Base-by-base conservation (phyloP, 1,140 invertebrate genomes). In the Dendroctonus ponderosae region DNA sequence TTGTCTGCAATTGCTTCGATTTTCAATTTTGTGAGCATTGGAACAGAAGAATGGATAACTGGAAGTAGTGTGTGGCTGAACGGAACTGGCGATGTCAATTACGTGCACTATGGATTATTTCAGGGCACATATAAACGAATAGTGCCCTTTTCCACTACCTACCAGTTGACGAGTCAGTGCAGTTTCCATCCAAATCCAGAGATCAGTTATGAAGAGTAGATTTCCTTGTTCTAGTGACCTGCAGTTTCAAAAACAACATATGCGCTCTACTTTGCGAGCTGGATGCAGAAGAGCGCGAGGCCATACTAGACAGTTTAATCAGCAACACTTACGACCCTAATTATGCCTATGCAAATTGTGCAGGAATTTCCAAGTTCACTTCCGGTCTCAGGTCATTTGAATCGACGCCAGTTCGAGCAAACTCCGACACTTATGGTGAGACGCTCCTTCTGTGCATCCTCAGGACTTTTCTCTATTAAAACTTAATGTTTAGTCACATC, bases 41-140 rank as follows among this genome's bases (percentile, higher is more conserved):
- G 56, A 9, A 71, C 70, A 6, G 53, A 70, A 65, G n/a, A 70
- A n/a, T 71, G 70, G 70, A 49, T 71, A 49, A 62, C 57, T 38
- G 57, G 46, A 2, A n/a, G 44, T 12, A 43, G 38, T 11, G 8
- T 14, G 6, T 26, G n/a, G 6, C 15, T 43, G 12, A 40, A 48
- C 43, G 12, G 9, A 9, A 41, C 7, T 42, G 44, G n/a, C 38
- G 26, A 42, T 8, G 37, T 42, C 5, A 57, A 62, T 11, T 42
- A 43, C 7, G 14, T 63, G n/a, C 26, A 63, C 46, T 70, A 70
- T 51, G 68, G 68, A 42, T 53, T 70, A 52, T 70, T 70, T 58
- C 40, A 44, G 11, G 68, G 68, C 42, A 67, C 42, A 7, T 62
- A 49, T 53, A 48, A 58, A 37, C 54, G 51, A 9, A 50, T 9